Conservation (phyloP, 2,797 vertebrate species). For the Stomatorhinus walkeri region DNA sequence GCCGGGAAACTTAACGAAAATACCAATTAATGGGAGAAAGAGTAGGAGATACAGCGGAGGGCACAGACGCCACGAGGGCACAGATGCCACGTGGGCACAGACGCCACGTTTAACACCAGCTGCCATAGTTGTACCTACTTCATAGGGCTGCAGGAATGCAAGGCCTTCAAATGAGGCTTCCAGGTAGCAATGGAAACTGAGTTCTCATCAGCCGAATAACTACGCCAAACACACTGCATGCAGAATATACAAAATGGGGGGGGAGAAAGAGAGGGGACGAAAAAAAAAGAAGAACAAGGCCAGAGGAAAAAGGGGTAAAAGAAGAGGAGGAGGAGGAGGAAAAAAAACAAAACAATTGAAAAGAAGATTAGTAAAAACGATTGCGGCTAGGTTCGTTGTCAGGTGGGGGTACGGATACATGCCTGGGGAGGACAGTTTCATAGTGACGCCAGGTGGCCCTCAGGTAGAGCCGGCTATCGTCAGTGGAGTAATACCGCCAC, state of each 20-base stretch:
- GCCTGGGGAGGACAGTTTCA: conserved; percentile 62
- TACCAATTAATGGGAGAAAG: conserved; percentile 28
- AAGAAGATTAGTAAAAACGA: conserved; percentile 70
- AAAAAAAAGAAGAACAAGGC: neutral
- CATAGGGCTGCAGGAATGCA: conserved; percentile 97
- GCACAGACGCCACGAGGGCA: conserved; percentile 42
- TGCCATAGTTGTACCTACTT: conserved; percentile 82
- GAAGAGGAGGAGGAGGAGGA: conserved; percentile 47
- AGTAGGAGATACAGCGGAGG: conserved; percentile 41
- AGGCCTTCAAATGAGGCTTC: conserved; percentile 99
- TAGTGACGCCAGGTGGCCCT: conserved; percentile 59
- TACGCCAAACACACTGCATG: conserved; percentile 96
- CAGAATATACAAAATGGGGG: conserved; percentile 22
- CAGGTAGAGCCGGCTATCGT: conserved; percentile 54
- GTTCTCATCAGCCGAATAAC: conserved; percentile 99
- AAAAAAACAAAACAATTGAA: conserved; percentile 66
- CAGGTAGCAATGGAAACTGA: conserved; percentile 99
- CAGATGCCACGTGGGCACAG: conserved; percentile 33
- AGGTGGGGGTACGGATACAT: conserved; percentile 56
- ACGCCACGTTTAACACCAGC: conserved; percentile 51
- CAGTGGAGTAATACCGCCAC: conserved; percentile 61
- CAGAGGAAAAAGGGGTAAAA: conserved; percentile 31
- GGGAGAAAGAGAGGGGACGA: neutral
- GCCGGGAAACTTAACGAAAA: conserved; percentile 33
- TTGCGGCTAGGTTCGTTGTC: conserved; percentile 60